These are phyloP conservation scores for Rhipidura dahli DNA, from an alignment of 2,113 vertebrate species.

Conservation along the genomic window DNA sequence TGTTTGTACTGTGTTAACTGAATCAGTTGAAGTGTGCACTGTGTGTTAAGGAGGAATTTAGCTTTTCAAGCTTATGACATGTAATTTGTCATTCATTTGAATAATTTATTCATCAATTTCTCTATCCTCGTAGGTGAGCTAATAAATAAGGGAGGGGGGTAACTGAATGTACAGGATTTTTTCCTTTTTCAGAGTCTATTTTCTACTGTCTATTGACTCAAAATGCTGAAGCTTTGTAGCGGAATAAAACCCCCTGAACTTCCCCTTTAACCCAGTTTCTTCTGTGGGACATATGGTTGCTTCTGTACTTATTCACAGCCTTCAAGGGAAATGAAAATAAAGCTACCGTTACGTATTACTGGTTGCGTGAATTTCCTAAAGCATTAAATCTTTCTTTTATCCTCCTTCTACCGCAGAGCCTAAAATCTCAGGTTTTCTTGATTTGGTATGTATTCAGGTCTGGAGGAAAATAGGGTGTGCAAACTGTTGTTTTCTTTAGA, in stretches of 20 bases:
- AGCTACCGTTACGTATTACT: neutral
- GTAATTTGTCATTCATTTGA: neutral
- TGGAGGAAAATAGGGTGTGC: neutral
- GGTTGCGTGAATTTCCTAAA: neutral
- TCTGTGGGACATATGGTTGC: accelerated
- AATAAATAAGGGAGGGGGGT: neutral
- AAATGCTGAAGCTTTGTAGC: neutral
- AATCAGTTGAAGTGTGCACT: neutral
- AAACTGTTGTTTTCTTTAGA: neutral
- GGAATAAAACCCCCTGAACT: accelerated
- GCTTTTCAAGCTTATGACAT: neutral
- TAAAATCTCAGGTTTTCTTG: neutral
- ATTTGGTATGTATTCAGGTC: neutral
- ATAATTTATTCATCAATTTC: neutral
- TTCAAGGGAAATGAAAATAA: neutral
- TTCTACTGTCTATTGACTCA: neutral
- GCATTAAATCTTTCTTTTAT: neutral
- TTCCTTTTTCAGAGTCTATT: neutral
- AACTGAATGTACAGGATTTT: neutral
- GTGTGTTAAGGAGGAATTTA: neutral
- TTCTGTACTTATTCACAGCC: neutral
- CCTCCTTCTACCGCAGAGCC: neutral
- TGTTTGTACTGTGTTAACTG: neutral
- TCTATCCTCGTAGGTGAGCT: neutral
- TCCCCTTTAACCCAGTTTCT: neutral